These are phyloP conservation scores for Spilarctia lutea DNA, from an alignment of 2,888 invertebrate species.

Conservation along the genomic window DNA sequence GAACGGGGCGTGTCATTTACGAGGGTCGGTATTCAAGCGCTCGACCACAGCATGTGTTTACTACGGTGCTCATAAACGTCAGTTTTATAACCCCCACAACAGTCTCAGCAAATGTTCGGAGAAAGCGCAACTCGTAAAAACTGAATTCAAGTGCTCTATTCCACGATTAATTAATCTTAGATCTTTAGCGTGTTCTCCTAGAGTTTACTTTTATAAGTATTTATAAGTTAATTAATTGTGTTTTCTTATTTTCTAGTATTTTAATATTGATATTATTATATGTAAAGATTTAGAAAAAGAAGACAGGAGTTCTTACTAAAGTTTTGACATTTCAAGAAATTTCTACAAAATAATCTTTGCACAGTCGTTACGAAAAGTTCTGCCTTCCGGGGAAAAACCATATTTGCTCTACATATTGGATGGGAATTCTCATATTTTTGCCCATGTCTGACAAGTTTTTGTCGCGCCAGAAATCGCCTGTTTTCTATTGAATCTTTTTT, in stretches of 20 bases:
- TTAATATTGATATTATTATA: too few relatives aligned
- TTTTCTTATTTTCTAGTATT: too few relatives aligned
- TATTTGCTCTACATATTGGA: conserved; percentile 57
- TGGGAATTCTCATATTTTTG: conserved; percentile 58
- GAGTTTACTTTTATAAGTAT: too few relatives aligned
- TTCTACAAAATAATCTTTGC: conserved; percentile 50
- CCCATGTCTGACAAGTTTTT: conserved; percentile 54
- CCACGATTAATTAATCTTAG: conserved; percentile 71
- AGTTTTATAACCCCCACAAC: conserved; percentile 68
- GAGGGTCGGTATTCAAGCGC: conserved; percentile 62
- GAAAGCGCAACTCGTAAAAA: conserved; percentile 67
- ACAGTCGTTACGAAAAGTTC: conserved; percentile 46
- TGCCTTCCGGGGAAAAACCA: conserved; percentile 38
- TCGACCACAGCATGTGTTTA: conserved; percentile 71
- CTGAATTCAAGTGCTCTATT: conserved; percentile 62
- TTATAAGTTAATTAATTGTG: too few relatives aligned
- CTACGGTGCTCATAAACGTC: conserved; percentile 64
- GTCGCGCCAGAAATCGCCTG: conserved; percentile 45
- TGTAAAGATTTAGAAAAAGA: background rate
- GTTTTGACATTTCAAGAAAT: conserved; percentile 50
- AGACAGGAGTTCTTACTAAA: conserved; percentile 25
- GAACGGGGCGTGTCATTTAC: conserved; percentile 67
- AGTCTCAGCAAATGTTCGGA: conserved; percentile 62
- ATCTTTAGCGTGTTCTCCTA: background rate
- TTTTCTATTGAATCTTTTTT: conserved; percentile 47